phyloP scores from a whole-genome alignment of 2,888 invertebrate genomes.

The Chironomus tentans region DNA sequence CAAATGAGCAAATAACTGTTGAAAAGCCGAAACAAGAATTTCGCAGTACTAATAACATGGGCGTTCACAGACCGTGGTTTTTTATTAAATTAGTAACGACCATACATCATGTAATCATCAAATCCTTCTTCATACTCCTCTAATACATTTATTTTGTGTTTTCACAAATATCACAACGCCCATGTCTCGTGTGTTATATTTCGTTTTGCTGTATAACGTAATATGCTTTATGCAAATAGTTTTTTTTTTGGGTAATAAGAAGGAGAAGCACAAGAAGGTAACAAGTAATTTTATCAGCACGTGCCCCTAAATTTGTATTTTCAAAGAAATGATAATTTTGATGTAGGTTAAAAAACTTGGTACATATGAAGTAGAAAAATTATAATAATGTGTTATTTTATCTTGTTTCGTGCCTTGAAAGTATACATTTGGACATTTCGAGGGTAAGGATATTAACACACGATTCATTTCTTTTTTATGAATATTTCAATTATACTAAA shows the following conservation, averaged over 20 bases:
- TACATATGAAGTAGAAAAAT: too few species aligned
- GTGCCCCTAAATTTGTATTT: neutral
- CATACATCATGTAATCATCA: neutral
- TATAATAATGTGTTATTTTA: too few species aligned
- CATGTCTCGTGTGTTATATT: neutral
- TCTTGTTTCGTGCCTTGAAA: too few species aligned
- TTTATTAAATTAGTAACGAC: neutral
- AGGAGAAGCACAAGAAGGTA: neutral
- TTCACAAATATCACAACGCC: neutral
- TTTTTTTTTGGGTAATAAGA: neutral
- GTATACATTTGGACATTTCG: too few species aligned
- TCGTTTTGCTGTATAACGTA: neutral
- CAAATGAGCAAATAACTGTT: neutral
- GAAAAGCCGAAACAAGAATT: neutral
- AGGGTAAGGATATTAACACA: too few species aligned
- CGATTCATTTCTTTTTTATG: too few species aligned
- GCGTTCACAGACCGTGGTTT: neutral
- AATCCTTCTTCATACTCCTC: neutral
- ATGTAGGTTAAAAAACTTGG: too few species aligned
- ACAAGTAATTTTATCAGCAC: neutral
- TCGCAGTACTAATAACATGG: neutral
- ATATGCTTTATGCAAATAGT: neutral
- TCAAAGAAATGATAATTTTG: neutral
- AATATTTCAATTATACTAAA: too few species aligned
- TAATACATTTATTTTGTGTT: neutral